Evolutionary conservation across 2,113 vertebrate genomes (phyloP).

Genomic region (Micromys minutus): DNA sequence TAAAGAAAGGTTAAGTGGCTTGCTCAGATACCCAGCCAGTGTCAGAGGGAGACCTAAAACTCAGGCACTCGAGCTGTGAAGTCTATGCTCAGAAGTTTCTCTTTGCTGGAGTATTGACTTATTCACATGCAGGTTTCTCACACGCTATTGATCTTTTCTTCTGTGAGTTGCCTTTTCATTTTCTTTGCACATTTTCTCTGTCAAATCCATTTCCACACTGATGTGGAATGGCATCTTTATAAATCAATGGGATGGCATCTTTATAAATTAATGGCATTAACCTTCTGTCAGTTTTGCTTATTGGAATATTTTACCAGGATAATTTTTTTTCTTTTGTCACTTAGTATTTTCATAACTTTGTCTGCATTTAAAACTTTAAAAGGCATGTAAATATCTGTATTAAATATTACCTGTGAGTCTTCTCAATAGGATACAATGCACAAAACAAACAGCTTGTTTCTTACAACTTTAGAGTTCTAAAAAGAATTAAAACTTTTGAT

Average conservation of each 20-base stretch:
- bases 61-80: background rate
- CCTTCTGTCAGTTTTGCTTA: background rate
- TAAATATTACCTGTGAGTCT: background rate
- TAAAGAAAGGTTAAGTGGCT: background rate
- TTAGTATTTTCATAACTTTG: constrained; percentile 20
- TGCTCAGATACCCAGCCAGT: background rate
- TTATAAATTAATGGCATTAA: constrained; percentile 28
- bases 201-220: background rate
- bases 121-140: background rate
- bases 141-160: background rate
- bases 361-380: constrained; percentile 3
- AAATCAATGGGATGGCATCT: constrained; percentile 16
- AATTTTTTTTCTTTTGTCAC: constrained; percentile 6
- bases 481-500: background rate
- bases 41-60: background rate
- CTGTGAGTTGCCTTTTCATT: background rate
- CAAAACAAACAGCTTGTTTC: background rate
- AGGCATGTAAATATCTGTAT: background rate
- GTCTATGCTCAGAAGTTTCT: background rate
- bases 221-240: background rate
- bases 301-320: constrained; percentile 15
- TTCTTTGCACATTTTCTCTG: background rate
- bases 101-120: background rate
- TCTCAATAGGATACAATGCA: background rate
- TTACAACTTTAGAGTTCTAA: background rate